Evolutionary conservation across 2,888 invertebrate genomes (phyloP).

Genomic region (Hydropsyche betteni): DNA sequence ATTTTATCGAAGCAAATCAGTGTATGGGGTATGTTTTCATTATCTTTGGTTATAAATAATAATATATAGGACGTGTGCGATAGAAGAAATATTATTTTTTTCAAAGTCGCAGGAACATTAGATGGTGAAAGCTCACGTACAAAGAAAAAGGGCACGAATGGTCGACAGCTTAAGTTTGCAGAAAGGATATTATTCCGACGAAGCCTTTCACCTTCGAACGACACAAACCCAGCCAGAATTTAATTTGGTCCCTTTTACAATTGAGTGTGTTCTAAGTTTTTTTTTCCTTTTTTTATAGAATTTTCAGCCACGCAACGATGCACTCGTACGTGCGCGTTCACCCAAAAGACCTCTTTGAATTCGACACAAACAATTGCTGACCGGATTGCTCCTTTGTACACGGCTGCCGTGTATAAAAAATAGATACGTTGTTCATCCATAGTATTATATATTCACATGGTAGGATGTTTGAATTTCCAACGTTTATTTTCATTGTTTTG

Average conservation of each 20-base stretch:
- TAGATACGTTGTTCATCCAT: no score
- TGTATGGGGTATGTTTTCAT: no score
- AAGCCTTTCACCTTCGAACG: slow-evolving; percentile 26
- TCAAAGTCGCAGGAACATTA: not conserved
- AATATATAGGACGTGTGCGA: slow-evolving; percentile 1
- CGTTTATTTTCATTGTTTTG: no score
- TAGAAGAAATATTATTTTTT: slow-evolving; percentile 22
- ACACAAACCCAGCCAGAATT: slow-evolving; percentile 26
- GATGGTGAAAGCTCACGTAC: slow-evolving; percentile 14
- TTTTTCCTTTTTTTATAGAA: slow-evolving; percentile 20
- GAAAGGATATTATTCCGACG: slow-evolving; percentile 12
- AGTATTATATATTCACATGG: no score
- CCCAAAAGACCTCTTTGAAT: slow-evolving; percentile 34
- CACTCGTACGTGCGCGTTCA: slow-evolving; percentile 30
- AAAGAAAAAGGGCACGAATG: slow-evolving; percentile 19
- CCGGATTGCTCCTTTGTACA: slow-evolving; percentile 8
- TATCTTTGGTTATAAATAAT: not conserved
- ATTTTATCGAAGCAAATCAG: no score
- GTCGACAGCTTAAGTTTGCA: slow-evolving; percentile 14
- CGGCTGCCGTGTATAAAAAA: not conserved
- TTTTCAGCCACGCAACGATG: slow-evolving; percentile 38
- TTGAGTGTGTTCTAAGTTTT: slow-evolving; percentile 6
- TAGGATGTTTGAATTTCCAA: no score
- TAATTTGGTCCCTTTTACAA: slow-evolving; percentile 23
- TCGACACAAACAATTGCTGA: slow-evolving; percentile 35